Percentiles rank a stretch among this genome's conserved stretches.
Conservation (phyloP, 2,797 vertebrate genomes). For the Anabacerthia variegaticeps region DNA sequence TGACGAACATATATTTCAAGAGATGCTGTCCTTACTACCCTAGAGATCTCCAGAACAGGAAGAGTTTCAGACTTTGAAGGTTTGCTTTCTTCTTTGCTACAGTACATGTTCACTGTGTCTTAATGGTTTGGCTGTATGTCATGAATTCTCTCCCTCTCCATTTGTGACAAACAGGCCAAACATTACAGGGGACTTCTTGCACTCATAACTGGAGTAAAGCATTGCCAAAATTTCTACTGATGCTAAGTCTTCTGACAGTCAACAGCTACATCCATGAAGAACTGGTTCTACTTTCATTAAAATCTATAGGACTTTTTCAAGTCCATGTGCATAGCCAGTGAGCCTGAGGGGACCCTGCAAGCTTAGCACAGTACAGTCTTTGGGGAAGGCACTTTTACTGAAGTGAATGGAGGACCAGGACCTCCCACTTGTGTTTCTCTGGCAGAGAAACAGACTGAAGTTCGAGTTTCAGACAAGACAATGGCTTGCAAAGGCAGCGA, state of each 20-base stretch:
- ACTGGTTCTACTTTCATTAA: neutral
- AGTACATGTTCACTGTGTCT: accelerated
- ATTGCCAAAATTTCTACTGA: neutral
- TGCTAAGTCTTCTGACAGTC: neutral
- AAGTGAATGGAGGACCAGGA: neutral
- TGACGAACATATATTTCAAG: neutral
- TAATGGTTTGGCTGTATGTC: neutral
- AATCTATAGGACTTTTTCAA: neutral
- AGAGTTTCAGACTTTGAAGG: neutral
- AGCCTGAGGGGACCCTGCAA: neutral
- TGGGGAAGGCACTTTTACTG: neutral
- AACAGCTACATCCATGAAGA: neutral
- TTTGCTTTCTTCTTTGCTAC: neutral
- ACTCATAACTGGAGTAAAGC: neutral
- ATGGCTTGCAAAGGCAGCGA: neutral
- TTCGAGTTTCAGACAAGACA: neutral
- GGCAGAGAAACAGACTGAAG: neutral
- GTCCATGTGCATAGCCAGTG: neutral
- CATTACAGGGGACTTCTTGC: neutral
- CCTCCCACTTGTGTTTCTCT: neutral
- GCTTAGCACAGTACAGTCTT: neutral
- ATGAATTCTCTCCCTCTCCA: neutral
- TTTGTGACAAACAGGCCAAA: neutral
- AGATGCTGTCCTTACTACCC: neutral
- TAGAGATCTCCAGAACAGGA: neutral